Percentiles rank a stretch among this genome's conserved stretches.
Evolutionary conservation across 2,797 vertebrate genomes (phyloP).

Genomic region (Australoheros facetus): DNA sequence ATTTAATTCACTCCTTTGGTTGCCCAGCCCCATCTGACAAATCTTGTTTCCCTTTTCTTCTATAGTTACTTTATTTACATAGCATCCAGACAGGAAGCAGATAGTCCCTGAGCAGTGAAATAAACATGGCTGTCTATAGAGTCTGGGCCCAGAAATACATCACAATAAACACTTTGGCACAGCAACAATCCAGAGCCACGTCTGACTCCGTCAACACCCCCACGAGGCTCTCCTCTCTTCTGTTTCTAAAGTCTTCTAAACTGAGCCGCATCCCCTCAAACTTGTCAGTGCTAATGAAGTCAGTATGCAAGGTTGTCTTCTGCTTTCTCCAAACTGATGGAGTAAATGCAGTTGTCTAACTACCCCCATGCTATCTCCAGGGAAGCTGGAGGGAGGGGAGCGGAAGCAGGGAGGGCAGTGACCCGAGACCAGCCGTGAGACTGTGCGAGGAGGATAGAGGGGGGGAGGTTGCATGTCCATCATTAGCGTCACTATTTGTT

Average conservation of each 20-base stretch:
- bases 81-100: conserved; percentile 24
- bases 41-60: background rate
- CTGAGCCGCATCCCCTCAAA: conserved; percentile 73
- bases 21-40: background rate
- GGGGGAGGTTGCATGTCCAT: conserved; percentile 78
- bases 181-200: conserved; percentile 34
- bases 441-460: conserved; percentile 14
- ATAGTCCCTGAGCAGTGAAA: conserved; percentile 28
- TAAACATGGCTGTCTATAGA: conserved; percentile 43
- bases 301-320: conserved; percentile 72
- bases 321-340: conserved; percentile 58
- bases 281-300: conserved; percentile 89
- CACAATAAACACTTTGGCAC: conserved; percentile 18
- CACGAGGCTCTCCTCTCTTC: conserved; percentile 49
- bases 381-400: conserved; percentile 51
- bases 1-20: background rate
- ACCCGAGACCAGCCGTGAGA: conserved; percentile 78
- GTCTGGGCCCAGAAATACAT: conserved; percentile 41
- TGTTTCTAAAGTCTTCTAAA: conserved; percentile 69
- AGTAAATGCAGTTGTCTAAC: conserved; percentile 87
- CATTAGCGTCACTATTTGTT: conserved; percentile 79
- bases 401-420: conserved; percentile 65
- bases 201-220: conserved; percentile 40
- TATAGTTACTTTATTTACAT: background rate
- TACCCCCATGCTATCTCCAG: conserved; percentile 63